Evolutionary conservation across 1,140 invertebrate genomes (phyloP).

Genomic region (Platyscapa corneri): DNA sequence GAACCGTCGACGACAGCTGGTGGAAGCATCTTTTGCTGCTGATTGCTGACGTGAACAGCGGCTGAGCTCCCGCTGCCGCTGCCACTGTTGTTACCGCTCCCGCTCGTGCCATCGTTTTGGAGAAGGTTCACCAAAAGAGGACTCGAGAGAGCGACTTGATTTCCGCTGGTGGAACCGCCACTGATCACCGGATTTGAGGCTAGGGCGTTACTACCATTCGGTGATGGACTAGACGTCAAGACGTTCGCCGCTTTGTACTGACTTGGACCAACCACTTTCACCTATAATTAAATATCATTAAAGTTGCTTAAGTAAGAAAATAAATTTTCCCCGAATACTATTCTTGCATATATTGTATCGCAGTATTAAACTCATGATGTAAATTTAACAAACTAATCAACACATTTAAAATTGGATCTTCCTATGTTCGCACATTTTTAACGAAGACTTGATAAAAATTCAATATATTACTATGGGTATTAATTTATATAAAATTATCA

Average conservation of each 20-base stretch:
- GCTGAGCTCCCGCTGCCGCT: conserved; percentile 65
- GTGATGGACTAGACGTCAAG: conserved; percentile 68
- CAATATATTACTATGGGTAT: background rate
- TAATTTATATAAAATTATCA: no score
- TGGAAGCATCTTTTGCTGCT: conserved; percentile 72
- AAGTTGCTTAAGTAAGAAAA: no score
- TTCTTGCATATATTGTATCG: no score
- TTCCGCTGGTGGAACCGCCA: conserved; percentile 65
- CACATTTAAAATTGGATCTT: no score
- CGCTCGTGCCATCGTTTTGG: conserved; percentile 84
- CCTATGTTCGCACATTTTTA: no score
- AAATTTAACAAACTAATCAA: no score
- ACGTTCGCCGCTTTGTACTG: conserved; percentile 65
- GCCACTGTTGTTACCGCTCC: conserved; percentile 46
- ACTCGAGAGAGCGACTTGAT: conserved; percentile 84
- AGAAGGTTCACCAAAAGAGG: conserved; percentile 93
- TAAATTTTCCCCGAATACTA: no score
- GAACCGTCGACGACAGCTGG: conserved; percentile 72
- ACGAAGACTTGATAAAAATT: background rate
- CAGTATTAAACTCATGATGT: no score
- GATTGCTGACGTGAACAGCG: conserved; percentile 58
- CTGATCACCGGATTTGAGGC: conserved; percentile 56
- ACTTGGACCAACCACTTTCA: conserved; percentile 59
- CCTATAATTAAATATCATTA: conserved; percentile 21
- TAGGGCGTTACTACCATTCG: conserved; percentile 58